Conservation (phyloP, 2,113 vertebrate species). For the Cromileptes altivelis region DNA sequence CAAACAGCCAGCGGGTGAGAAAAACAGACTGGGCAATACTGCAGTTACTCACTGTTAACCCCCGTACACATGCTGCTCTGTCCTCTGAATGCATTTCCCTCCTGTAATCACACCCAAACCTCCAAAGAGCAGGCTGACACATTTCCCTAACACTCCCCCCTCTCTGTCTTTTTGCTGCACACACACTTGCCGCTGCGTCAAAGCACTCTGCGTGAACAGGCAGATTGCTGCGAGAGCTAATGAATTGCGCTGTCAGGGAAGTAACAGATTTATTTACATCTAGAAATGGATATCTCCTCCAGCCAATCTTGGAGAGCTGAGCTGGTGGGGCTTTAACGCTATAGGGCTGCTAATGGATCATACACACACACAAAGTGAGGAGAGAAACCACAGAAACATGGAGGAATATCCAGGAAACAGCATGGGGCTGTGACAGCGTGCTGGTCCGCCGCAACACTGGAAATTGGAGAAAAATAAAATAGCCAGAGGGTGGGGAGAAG, state of each 20-base stretch:
- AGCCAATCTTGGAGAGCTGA: slow-evolving; percentile 61
- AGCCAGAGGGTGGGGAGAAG: slow-evolving; percentile 34
- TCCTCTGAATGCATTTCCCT: slow-evolving; percentile 54
- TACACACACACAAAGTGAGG: slow-evolving; percentile 26
- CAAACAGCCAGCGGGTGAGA: slow-evolving; percentile 14
- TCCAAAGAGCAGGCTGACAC: slow-evolving; percentile 67
- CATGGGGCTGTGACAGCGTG: background rate
- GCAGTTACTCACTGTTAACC: slow-evolving; percentile 49
- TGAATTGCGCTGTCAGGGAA: slow-evolving; percentile 81
- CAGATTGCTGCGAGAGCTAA: slow-evolving; percentile 72
- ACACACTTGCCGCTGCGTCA: slow-evolving; percentile 48
- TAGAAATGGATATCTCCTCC: slow-evolving; percentile 64
- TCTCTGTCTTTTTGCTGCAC: background rate
- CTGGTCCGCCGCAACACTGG: slow-evolving; percentile 19
- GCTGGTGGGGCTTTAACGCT: slow-evolving; percentile 39
- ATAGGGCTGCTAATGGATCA: slow-evolving; percentile 59
- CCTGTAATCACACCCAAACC: slow-evolving; percentile 61
- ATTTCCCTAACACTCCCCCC: slow-evolving; percentile 38
- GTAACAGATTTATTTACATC: slow-evolving; percentile 81
- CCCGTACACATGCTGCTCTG: slow-evolving; percentile 14
- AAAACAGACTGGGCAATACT: slow-evolving; percentile 13
- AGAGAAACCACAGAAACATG: background rate
- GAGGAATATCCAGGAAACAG: slow-evolving; percentile 42
- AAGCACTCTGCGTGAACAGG: slow-evolving; percentile 68
- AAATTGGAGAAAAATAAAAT: slow-evolving; percentile 56